A percentile compares a stretch with the other conserved stretches of the same genome.
Conservation (phyloP, 2,113 vertebrate genomes). For the human (Homo sapiens) region DNA sequence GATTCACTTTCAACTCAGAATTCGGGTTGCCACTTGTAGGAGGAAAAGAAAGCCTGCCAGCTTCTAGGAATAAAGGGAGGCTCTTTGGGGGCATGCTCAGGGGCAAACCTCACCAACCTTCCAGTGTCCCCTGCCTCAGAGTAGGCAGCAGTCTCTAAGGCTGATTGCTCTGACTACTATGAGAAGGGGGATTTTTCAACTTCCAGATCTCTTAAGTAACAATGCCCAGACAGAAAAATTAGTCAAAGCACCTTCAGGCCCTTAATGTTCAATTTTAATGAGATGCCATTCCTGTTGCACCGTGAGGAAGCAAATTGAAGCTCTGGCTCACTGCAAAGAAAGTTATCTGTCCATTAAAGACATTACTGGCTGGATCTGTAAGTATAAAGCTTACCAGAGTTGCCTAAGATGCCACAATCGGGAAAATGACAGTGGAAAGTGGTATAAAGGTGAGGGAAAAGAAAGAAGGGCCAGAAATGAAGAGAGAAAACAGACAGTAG, state of each 20-base stretch:
- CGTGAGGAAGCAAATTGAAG: neutral
- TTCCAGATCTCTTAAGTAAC: neutral
- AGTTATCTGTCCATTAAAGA: neutral
- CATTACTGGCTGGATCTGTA: neutral
- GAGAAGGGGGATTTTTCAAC: conserved; percentile 32
- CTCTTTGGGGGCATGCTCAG: neutral
- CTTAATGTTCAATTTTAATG: neutral
- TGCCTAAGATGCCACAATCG: neutral
- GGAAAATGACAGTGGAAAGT: neutral
- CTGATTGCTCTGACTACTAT: neutral
- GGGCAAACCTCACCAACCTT: neutral
- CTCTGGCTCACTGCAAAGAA: neutral
- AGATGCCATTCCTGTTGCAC: neutral
- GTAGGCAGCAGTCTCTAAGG: neutral
- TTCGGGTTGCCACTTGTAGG: conserved; percentile 83
- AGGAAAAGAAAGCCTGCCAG: conserved; percentile 54
- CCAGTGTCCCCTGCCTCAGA: neutral
- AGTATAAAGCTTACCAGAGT: neutral
- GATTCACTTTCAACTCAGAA: conserved; percentile 87
- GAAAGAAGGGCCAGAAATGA: neutral
- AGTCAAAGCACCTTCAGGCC: neutral
- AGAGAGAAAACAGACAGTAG: neutral
- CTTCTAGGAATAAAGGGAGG: conserved; percentile 20
- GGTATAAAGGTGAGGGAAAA: neutral
- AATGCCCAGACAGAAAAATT: conserved; percentile 8